Conservation (phyloP, 2,797 vertebrate genomes). For the Poecilia picta region DNA sequence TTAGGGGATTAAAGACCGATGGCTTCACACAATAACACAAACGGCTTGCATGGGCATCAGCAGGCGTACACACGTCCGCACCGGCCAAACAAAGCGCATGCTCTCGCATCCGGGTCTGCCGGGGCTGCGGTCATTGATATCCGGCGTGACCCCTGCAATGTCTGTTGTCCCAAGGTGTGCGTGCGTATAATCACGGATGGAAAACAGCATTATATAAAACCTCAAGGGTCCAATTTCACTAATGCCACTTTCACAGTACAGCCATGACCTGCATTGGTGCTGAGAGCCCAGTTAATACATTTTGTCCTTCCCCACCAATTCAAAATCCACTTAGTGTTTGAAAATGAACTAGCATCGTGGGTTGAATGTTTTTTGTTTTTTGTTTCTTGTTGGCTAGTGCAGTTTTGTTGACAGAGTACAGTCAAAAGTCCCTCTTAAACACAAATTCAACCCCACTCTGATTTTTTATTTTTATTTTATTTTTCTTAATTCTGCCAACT, state of each 20-base stretch:
- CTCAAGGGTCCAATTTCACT: conserved; percentile 68
- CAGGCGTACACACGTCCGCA: background rate
- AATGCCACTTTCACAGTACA: conserved; percentile 63
- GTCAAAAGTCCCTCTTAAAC: conserved; percentile 60
- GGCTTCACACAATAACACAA: conserved; percentile 80
- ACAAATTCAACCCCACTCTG: conserved; percentile 44
- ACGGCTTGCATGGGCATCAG: conserved; percentile 58
- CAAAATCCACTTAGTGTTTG: conserved; percentile 59
- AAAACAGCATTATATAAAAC: conserved; percentile 62
- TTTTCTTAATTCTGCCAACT: conserved; percentile 53
- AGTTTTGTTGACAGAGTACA: conserved; percentile 45
- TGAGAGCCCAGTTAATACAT: conserved; percentile 59
- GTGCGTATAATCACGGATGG: conserved; percentile 46
- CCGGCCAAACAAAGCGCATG: background rate
- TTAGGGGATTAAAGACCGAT: conserved; percentile 82
- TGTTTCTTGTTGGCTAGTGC: conserved; percentile 32
- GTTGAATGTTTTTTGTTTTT: conserved; percentile 36
- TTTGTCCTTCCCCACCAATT: conserved; percentile 66
- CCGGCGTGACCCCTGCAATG: conserved; percentile 46
- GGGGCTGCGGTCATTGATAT: conserved; percentile 38
- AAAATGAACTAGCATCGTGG: conserved; percentile 60
- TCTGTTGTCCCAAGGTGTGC: conserved; percentile 14
- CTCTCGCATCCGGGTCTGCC: conserved; percentile 4
- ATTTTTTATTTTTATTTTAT: conserved; percentile 17
- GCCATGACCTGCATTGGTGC: conserved; percentile 59